These are phyloP conservation scores for Chiloscyllium punctatum DNA, from an alignment of 2,797 vertebrate species.

Conservation along the genomic window DNA sequence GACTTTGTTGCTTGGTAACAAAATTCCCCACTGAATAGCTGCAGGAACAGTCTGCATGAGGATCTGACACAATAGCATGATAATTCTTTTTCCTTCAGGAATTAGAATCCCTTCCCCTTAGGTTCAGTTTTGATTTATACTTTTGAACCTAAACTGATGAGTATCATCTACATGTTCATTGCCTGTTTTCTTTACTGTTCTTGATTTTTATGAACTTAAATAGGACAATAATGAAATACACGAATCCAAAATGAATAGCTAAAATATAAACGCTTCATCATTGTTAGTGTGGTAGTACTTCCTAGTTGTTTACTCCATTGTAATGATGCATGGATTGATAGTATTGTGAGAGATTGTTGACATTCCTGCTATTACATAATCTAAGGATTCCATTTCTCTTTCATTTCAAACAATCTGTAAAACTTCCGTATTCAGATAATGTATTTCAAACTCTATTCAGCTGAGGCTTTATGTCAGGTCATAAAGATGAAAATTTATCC, in stretches of 20 bases:
- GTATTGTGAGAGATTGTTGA: background rate
- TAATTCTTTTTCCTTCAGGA: conserved; percentile 3
- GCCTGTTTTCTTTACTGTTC: background rate
- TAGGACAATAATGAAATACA: background rate
- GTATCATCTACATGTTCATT: background rate
- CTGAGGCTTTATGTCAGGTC: background rate
- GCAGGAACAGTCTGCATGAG: background rate
- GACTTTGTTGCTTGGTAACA: conserved; percentile 35
- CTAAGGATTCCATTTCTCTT: background rate
- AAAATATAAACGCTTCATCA: background rate
- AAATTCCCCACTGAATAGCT: conserved; percentile 26
- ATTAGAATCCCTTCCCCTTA: background rate
- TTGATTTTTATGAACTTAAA: background rate
- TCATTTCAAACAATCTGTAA: background rate
- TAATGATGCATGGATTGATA: background rate
- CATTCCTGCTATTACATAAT: background rate
- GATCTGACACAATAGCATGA: conserved; percentile 17
- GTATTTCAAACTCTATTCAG: background rate
- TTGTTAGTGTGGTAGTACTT: background rate
- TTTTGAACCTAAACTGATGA: background rate
- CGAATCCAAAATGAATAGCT: background rate
- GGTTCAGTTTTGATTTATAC: conserved; percentile 7
- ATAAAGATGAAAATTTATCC: background rate
- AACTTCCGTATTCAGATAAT: background rate
- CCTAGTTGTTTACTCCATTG: background rate